Base-by-base conservation (phyloP, 2,888 invertebrate species). In the Torymus tubicola region DNA sequence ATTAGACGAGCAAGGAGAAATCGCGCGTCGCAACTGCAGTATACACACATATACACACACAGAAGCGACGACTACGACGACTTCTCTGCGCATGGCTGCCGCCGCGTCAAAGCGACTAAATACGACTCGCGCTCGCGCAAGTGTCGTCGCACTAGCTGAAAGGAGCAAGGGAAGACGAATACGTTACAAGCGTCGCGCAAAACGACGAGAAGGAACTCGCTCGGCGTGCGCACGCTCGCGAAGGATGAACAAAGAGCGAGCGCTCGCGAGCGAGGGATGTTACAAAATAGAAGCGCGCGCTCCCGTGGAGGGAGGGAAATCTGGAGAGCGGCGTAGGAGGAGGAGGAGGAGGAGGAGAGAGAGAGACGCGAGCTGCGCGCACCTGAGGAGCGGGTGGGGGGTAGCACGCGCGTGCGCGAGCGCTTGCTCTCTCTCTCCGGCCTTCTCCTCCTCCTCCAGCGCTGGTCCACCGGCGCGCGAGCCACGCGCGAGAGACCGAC, bases 401-500 rank as follows among this genome's bases (percentile, higher is more conserved):
- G 81, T 81, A 83, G 89, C 89, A 88, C 89, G 89, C 88, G 88
- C 88, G 90, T 88, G 86, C 53, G 58, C 71, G 60, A 11, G 21
- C 16, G 87, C 87, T 87, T 87, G 86, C 87, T 87, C 88, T 87
- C 87, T 87, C 87, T 88, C 88, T 87, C 87, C 87, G 86, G 87
- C 87, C 87, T 87, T 86, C 67, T 74, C 87, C 87, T 88, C 87
- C 87, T 88, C 87, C 72, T 72, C 69, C 53, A 14, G 61, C 71
- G 60, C 87, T 88, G 87, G 68, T 72, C 69, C 53, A 16, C 71
- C 71, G 60, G 80, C 68, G 86, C 86, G 86, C 87, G 87, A 65
- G 68, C 83, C 85, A 83, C 84, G 89, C 89, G 90, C 88, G 89
- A 87, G 88, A 87, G 85, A 87, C 87, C 88, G 86, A 86, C 88